Base-by-base conservation (phyloP, 1,140 invertebrate genomes). In the Pseudomyrmex pallidus region DNA sequence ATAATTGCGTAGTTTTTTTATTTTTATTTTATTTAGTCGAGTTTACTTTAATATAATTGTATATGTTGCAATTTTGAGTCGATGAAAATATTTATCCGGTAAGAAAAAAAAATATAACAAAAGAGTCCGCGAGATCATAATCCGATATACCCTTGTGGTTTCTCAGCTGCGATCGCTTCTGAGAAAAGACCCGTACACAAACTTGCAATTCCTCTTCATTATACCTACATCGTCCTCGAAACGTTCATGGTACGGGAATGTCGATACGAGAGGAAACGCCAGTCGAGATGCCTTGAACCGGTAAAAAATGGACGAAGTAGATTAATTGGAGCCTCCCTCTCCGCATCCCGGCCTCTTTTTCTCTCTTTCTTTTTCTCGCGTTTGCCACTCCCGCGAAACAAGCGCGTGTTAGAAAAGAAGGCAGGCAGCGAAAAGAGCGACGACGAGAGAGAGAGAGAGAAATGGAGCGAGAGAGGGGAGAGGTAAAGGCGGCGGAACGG, bases 81-180 rank as follows among this genome's bases (percentile, higher is more conserved):
- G 7, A 35, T 5, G 35, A 35, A 35, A 35, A 5, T 0, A 35
- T 35, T 35, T 35, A 35, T 35, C 4, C 1, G 7, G 5, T 3
- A 35, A 35, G 3, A 35, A 35, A 35, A 35, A 35, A 35, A 7
- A 5, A 35, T 35, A 7, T 35, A 5, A 3, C 0, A 89, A 77
- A 86, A 92, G 92, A 92, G 93, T 93, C 91, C 93, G 86, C 91
- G 91, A 92, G 86, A n/a, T 91, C 93, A 92, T 94, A 94, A 94
- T n/a, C 90, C 74, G 89, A 57, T 77, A 62, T 63, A 76, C 72
- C 67, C 20, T 61, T 62, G 59, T 44, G 17, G 84, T 76, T 76
- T 80, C 82, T 61, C 82, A 67, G 84, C 84, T 59, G 52, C 74
- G 25, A 56, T 48, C 17, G 63, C 48, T 25, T 50, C 12, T 48